Conservation (phyloP, 2,888 invertebrate species). For the Zaprionus lineosus region DNA sequence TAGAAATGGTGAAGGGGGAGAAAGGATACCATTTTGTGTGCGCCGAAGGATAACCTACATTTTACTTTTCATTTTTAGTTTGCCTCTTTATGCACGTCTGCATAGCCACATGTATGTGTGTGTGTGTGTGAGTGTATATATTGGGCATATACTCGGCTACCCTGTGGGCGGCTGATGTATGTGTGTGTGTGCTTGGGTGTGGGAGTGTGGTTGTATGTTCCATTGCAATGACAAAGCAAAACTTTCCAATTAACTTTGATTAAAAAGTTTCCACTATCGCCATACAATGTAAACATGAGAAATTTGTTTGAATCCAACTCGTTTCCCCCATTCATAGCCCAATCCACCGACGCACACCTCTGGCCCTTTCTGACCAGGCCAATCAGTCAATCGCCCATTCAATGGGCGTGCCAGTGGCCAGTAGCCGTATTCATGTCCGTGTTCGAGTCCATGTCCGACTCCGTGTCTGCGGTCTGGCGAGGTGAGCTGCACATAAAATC, state of each 20-base stretch:
- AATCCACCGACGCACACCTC: not conserved
- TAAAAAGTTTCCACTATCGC: slow-evolving; percentile 76
- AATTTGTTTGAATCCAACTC: slow-evolving; percentile 74
- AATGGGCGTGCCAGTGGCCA: slow-evolving; percentile 47
- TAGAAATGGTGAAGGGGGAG: not conserved
- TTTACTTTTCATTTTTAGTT: slow-evolving; percentile 73
- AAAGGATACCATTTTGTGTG: slow-evolving; percentile 60
- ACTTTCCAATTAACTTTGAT: slow-evolving; percentile 79
- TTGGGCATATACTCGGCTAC: too few species aligned
- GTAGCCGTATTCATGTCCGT: slow-evolving; percentile 42
- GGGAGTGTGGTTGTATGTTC: slow-evolving; percentile 41
- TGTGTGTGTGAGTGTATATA: too few species aligned
- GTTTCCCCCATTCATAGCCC: not conserved
- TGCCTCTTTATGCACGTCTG: slow-evolving; percentile 63
- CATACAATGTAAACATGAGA: slow-evolving; percentile 77
- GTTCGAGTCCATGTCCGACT: slow-evolving; percentile 37
- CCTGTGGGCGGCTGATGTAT: too few species aligned
- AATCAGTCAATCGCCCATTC: not conserved
- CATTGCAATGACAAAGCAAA: slow-evolving; percentile 75
- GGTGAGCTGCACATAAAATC: slow-evolving; percentile 71
- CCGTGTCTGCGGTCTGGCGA: slow-evolving; percentile 32
- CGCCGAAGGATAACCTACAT: slow-evolving; percentile 77
- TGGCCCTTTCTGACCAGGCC: not conserved
- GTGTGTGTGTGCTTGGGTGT: slow-evolving; percentile 17
- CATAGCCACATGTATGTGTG: slow-evolving; percentile 21